A percentile compares a stretch with the other conserved stretches of the same genome.
Conservation (phyloP, 2,888 invertebrate species). For the Dynastes hyllus region DNA sequence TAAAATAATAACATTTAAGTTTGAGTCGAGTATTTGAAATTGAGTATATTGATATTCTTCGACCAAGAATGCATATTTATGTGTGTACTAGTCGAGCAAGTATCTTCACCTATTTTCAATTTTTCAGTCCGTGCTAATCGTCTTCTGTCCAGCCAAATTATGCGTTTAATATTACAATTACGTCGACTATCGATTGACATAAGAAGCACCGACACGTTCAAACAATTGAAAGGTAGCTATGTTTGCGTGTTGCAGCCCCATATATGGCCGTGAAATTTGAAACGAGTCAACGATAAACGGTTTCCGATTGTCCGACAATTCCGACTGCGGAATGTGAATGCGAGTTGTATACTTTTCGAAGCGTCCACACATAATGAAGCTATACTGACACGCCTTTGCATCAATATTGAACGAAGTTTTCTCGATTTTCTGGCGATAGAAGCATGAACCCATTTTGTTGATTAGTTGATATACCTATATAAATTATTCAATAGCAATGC, state of each 20-base stretch:
- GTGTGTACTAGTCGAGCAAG: too few species aligned
- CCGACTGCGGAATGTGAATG: constrained; percentile 4
- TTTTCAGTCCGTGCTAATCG: not conserved
- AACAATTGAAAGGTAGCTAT: constrained; percentile 31
- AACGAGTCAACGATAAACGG: constrained; percentile 3
- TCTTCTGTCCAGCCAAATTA: not conserved
- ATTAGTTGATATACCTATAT: too few species aligned
- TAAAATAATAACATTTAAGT: too few species aligned
- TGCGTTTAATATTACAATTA: constrained; percentile 8
- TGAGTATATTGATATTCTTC: too few species aligned
- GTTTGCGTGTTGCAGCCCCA: constrained; percentile 20
- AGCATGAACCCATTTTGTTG: too few species aligned
- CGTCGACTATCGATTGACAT: constrained; percentile 16
- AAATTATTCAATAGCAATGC: too few species aligned
- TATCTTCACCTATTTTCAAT: too few species aligned
- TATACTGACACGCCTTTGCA: constrained; percentile 2
- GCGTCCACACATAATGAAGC: not conserved
- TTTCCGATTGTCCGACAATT: constrained; percentile 19
- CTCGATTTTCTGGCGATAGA: not conserved
- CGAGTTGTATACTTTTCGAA: not conserved
- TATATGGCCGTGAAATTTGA: constrained; percentile 26
- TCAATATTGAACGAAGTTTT: not conserved
- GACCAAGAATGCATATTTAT: too few species aligned
- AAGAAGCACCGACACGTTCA: constrained; percentile 18
- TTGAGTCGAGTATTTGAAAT: too few species aligned